Conservation (phyloP, 1,140 invertebrate genomes). For the Drosophila repleta region DNA sequence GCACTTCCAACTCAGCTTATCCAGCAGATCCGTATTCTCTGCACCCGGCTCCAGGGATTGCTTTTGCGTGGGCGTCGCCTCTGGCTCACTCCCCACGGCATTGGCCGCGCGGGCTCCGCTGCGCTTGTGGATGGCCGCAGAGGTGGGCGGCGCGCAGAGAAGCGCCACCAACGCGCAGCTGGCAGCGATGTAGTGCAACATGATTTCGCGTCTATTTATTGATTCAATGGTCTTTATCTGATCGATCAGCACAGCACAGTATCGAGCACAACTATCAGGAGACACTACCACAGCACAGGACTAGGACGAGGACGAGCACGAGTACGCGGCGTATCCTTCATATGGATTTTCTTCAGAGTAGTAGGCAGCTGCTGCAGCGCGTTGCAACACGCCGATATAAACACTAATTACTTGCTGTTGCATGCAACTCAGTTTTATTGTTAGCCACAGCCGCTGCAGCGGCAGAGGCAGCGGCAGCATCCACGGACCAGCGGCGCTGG, state of each 20-base stretch:
- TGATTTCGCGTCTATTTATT: constrained; percentile 26
- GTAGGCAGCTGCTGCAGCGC: constrained; percentile 66
- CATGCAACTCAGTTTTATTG: constrained; percentile 84
- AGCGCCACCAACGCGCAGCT: constrained; percentile 58
- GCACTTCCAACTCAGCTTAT: constrained; percentile 82
- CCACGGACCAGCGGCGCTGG: background rate
- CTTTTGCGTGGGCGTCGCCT: constrained; percentile 13
- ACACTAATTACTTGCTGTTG: constrained; percentile 79
- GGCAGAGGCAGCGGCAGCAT: constrained; percentile 25
- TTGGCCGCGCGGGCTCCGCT: constrained; percentile 59
- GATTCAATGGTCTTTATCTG: background rate
- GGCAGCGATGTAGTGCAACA: constrained; percentile 49
- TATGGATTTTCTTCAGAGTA: constrained; percentile 56
- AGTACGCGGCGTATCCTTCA: constrained; percentile 72
- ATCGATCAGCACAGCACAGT: background rate
- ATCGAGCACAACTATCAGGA: too few relatives aligned
- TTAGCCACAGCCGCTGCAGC: constrained; percentile 42
- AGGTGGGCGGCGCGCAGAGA: constrained; percentile 29
- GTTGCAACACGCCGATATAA: constrained; percentile 63
- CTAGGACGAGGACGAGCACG: constrained; percentile 53
- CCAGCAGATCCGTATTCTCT: constrained; percentile 69
- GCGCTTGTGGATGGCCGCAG: constrained; percentile 64
- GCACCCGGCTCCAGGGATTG: constrained; percentile 35
- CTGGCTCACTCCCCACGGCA: constrained; percentile 15
- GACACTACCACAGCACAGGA: constrained; percentile 29